Evolutionary conservation across 2,113 vertebrate species (phyloP), one percentile per base, ranked within the genome.

Genomic region (Telmatochromis sp.): DNA sequence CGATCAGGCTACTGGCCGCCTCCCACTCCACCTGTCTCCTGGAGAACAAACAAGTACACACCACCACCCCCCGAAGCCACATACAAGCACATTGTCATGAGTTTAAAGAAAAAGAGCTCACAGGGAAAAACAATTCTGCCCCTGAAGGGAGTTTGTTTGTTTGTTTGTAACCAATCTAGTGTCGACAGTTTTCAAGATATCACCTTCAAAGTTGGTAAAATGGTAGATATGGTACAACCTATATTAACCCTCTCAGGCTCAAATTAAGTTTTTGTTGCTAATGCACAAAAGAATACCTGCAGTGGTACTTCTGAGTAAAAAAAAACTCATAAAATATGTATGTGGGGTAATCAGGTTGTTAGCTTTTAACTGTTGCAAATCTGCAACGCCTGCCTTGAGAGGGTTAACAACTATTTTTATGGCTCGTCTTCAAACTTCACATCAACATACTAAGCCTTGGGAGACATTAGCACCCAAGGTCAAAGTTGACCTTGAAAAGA

Each of bases 21-120:
- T 99, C 99, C 99, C 99, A 99, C 97, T 99, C 99, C 96, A 99
- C 98, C 97, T 99, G 99, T 97, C 98, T 98, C 97, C 99, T 99
- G 96, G 96, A 97, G 91, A 95, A 93, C 87, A 82, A 47, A 53
- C 19, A 78, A 23, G 58, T 85, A 54, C 2, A 75, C 85, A 82
- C 17, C 68, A 89, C 83, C 85, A 78, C 42, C 65, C 83, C 63
- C 21, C 60, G 9, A 65, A 87, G 81, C 53, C 53, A 84, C 33
- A 92, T 13, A 71, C 42, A 81, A 91, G 31, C 21, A 78, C 68
- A 85, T 78, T 78, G 45, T 31, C 45, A 31, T 23, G 57, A 83
- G 60, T 75, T 80, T 4, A 3, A 54, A 82, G 53, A 50, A 80
- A 7, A 50, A 55, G 7, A 71, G 3, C n/a, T 9, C 65, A 42